Conservation (phyloP, 92 coral and sea anemone species). For the Montipora capitata region DNA sequence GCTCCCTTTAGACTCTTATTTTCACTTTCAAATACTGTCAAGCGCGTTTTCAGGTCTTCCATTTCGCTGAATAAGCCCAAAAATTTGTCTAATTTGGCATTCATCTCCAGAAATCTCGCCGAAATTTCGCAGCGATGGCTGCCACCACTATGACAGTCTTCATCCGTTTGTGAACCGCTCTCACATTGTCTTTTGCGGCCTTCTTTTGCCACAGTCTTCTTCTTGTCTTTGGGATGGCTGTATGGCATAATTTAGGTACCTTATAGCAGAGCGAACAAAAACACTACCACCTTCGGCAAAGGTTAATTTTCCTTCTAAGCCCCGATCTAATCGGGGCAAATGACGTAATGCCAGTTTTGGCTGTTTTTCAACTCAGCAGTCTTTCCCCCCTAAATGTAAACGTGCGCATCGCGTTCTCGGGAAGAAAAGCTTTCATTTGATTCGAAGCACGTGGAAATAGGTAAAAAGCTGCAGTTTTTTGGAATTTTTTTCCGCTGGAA, state of each 20-base stretch:
- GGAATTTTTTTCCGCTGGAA: neutral
- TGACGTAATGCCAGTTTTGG: slow-evolving; percentile 7
- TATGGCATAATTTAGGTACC: too few relatives aligned
- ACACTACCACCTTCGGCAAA: too few relatives aligned
- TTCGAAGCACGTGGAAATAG: slow-evolving; percentile 26
- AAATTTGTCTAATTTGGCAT: neutral
- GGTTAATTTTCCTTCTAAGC: slow-evolving; percentile 21
- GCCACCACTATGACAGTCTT: neutral
- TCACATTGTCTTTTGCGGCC: neutral
- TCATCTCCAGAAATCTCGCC: neutral
- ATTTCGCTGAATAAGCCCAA: neutral
- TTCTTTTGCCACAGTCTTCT: too few relatives aligned
- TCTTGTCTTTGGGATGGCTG: too few relatives aligned
- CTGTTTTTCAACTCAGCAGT: slow-evolving; percentile 6
- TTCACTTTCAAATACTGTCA: neutral
- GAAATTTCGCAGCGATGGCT: neutral
- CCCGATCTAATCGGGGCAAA: slow-evolving; percentile 19
- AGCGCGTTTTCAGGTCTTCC: neutral
- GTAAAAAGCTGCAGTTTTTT: neutral
- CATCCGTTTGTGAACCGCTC: neutral
- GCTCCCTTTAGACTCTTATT: neutral
- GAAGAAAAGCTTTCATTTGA: slow-evolving; percentile 14
- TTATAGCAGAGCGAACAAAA: too few relatives aligned
- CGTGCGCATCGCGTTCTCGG: slow-evolving; percentile 1
- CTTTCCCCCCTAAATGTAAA: slow-evolving; percentile 12